Evolutionary conservation across 2,888 invertebrate species (phyloP).

Genomic region (Peribatodes rhomboidaria): DNA sequence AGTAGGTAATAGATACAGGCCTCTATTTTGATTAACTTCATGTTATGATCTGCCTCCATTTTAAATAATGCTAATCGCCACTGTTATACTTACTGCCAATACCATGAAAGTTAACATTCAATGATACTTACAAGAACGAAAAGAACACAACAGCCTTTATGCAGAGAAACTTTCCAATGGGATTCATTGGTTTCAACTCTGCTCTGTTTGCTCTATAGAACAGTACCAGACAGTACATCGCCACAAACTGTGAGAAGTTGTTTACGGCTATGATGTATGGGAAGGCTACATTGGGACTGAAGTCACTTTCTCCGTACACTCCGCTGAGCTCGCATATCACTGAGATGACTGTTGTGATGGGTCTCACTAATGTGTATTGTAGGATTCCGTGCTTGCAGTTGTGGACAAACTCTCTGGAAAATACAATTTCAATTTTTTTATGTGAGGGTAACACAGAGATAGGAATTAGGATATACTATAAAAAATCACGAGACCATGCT

Average conservation of each 20-base stretch:
- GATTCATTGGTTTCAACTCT: slow-evolving; percentile 96
- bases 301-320: slow-evolving; percentile 97
- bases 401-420: slow-evolving; percentile 94
- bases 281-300: slow-evolving; percentile 94
- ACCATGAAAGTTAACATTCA: background rate
- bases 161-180: slow-evolving; percentile 97
- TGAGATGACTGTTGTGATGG: slow-evolving; percentile 95
- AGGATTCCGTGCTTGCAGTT: slow-evolving; percentile 98
- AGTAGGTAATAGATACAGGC: too few relatives aligned
- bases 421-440: too few relatives aligned
- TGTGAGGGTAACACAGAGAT: too few relatives aligned
- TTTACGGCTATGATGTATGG: slow-evolving; percentile 95
- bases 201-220: slow-evolving; percentile 96
- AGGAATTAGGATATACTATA: too few relatives aligned
- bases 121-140: slow-evolving; percentile 97
- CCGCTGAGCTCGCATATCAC: slow-evolving; percentile 94
- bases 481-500: too few relatives aligned
- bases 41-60: too few relatives aligned
- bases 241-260: slow-evolving; percentile 97
- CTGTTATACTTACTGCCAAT: too few relatives aligned
- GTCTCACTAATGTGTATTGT: slow-evolving; percentile 97
- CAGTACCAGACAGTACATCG: slow-evolving; percentile 98
- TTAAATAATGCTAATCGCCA: too few relatives aligned
- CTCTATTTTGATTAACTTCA: background rate
- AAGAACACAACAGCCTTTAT: slow-evolving; percentile 99